Conservation (phyloP, 2,888 invertebrate species). For the Monopis laevigella region DNA sequence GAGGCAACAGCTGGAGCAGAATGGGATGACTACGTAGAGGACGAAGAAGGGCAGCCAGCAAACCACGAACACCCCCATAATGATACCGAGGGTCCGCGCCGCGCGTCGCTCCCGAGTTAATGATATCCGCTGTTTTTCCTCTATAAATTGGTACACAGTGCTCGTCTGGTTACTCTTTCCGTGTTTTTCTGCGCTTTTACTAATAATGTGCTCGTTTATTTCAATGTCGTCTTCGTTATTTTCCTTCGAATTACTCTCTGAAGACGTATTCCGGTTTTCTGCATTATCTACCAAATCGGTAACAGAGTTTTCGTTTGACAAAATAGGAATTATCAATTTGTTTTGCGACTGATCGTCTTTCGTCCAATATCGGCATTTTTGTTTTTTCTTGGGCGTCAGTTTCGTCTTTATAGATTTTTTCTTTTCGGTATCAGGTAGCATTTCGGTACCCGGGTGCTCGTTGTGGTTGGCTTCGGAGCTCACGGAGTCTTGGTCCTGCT, state of each 20-base stretch:
- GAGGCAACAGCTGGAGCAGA: constrained; percentile 83
- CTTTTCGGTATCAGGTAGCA: constrained; percentile 43
- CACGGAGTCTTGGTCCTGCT: constrained; percentile 79
- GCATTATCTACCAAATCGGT: constrained; percentile 46
- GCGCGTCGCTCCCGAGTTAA: constrained; percentile 93
- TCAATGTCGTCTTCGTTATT: constrained; percentile 47
- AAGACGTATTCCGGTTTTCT: constrained; percentile 51
- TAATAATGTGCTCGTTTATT: constrained; percentile 35
- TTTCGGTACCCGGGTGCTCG: constrained; percentile 62
- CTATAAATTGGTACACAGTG: constrained; percentile 86
- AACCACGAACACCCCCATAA: constrained; percentile 97
- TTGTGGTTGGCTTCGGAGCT: constrained; percentile 86
- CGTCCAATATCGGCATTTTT: constrained; percentile 64
- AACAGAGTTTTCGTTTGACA: constrained; percentile 55
- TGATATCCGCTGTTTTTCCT: constrained; percentile 90
- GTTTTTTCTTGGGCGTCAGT: constrained; percentile 52
- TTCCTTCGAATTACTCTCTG: constrained; percentile 59
- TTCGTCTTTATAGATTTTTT: constrained; percentile 43
- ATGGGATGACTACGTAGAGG: constrained; percentile 92
- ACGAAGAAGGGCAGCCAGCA: constrained; percentile 99
- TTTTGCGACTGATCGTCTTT: constrained; percentile 56
- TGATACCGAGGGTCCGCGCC: constrained; percentile 94
- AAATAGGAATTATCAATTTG: constrained; percentile 53
- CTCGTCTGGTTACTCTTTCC: constrained; percentile 51
- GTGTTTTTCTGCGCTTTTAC: constrained; percentile 33